These are phyloP conservation scores for Hippoglossus hippoglossus DNA, from an alignment of 2,797 vertebrate species.

Conservation along the genomic window DNA sequence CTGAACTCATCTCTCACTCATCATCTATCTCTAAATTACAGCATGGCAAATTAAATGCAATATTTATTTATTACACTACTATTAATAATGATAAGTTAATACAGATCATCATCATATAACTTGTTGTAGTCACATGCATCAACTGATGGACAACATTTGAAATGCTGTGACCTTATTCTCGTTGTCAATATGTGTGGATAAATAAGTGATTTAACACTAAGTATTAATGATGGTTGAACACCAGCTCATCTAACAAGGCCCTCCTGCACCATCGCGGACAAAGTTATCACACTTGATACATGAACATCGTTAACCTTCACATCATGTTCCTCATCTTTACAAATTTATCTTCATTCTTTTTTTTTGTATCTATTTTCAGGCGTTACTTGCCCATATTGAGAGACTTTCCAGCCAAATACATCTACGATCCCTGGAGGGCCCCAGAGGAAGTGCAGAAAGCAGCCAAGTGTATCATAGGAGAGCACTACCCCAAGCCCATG, in stretches of 20 bases:
- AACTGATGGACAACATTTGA: background rate
- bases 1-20: no score
- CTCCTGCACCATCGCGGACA: no score
- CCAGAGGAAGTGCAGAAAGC: constrained; percentile 93
- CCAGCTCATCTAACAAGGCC: no score
- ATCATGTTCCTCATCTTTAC: background rate
- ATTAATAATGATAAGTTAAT: no score
- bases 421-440: constrained; percentile 97
- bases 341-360: background rate
- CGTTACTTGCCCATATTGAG: constrained; percentile 92
- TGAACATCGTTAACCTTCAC: background rate
- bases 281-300: background rate
- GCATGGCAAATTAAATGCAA: no score
- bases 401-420: constrained; percentile 94
- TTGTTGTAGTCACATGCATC: background rate
- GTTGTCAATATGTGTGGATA: no score
- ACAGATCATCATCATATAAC: no score
- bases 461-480: constrained; percentile 93
- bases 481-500: constrained; percentile 96
- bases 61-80: no score
- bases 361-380: constrained; percentile 71
- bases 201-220: no score
- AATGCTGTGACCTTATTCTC: background rate
- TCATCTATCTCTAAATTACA: no score
- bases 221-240: no score